Base-by-base conservation (phyloP, 2,113 vertebrate genomes). In the Cephalopholis sonnerati region DNA sequence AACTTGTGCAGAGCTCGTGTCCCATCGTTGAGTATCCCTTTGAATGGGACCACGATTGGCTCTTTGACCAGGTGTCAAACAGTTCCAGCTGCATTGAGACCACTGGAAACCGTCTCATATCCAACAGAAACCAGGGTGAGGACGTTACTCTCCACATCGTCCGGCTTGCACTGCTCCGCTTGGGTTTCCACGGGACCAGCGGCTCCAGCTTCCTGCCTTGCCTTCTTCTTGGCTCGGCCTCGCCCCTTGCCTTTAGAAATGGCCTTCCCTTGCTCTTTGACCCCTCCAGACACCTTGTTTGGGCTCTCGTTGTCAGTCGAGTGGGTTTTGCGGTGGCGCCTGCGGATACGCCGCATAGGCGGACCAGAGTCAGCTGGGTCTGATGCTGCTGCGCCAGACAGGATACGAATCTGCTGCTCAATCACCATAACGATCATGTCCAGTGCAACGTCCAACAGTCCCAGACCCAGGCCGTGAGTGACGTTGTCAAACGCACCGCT, bases 51-150 rank as follows among this genome's bases (percentile, higher is more conserved):
- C 18, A 2, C 46, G 13, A 67, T 10, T 66, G 51, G 41, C 64
- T 77, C 48, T 76, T 72, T 55, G 53, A 54, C 3, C 7, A 0
- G 22, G 3, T 11, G 71, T 93, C 72, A 95, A 64, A 84, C 84
- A 0, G 88, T 29, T 25, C 73, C 91, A 0, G 85, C 32, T 39
- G 86, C 1, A 27, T 55, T 73, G 20, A 95, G 93, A 17, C 93
- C 95, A 13, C 85, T 92, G 54, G 94, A 93, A 61, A 96, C 94
- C 0, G 95, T 87, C 88, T 95, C 95, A 29, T 96, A 96, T 25
- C 95, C 95, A 5, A 96, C 94, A 39, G 95, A 94, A 7, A 96
- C 94, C 72, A 95, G 86, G 0, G 95, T 96, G 3, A 96, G 92
- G 39, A 96, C 92, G 2, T 94, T 94, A 65, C 64, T 88, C 87